A percentile compares a stretch with the other conserved stretches of the same genome.
These are phyloP conservation scores for Henricia sp. DNA, from an alignment of 53 echinoderm and acorn worm species.

Conservation along the genomic window DNA sequence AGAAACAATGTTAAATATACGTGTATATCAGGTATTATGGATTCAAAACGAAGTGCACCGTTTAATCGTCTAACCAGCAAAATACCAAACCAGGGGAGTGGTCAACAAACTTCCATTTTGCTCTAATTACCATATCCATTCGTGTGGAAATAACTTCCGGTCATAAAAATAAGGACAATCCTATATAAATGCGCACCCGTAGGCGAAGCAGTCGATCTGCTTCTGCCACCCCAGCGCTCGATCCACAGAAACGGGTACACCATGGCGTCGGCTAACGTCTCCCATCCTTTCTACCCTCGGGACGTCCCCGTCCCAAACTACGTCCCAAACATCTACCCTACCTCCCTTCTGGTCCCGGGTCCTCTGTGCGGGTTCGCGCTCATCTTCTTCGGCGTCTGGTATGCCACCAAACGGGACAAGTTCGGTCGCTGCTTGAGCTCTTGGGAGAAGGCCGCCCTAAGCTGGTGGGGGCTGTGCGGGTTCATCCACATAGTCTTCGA, in stretches of 20 bases:
- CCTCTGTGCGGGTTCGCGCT: conserved; percentile 40
- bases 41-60: no score
- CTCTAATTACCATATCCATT: no score
- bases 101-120: no score
- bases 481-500: conserved; percentile 78
- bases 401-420: conserved; percentile 50
- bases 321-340: conserved; percentile 28
- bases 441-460: conserved; percentile 65
- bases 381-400: conserved; percentile 59
- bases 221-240: no score
- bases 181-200: no score
- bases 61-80: no score
- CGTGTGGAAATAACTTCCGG: no score
- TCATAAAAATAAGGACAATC: no score
- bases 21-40: no score
- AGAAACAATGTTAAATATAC: no score
- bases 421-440: conserved; percentile 35
- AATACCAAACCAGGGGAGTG: no score
- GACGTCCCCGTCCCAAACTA: conserved; percentile 53
- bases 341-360: conserved; percentile 4
- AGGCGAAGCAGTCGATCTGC: no score
- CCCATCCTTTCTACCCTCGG: conserved; percentile 59
- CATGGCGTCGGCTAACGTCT: conserved; percentile 19
- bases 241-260: not conserved
- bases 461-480: conserved; percentile 88